Conservation (phyloP, 2,113 vertebrate genomes). For the Ailurus styani region DNA sequence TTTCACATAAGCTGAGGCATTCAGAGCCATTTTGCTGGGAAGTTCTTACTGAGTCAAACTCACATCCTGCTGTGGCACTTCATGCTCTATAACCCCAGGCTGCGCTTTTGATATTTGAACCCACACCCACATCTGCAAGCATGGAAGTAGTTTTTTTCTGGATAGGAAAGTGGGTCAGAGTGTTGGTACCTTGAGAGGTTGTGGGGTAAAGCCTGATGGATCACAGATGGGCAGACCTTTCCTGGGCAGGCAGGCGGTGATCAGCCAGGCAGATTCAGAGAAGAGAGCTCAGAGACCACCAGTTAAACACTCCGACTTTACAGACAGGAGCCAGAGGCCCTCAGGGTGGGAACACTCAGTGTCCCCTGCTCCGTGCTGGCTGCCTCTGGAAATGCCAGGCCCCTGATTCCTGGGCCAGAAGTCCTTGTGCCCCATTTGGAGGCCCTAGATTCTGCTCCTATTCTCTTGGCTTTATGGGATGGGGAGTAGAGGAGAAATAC, state of each 20-base stretch:
- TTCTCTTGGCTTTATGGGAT: not conserved
- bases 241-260: too few relatives aligned
- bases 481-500: not conserved
- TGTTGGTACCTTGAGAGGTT: too few relatives aligned
- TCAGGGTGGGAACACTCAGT: not conserved
- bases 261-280: too few relatives aligned
- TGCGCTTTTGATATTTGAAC: not conserved
- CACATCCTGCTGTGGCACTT: not conserved
- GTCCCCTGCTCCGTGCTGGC: not conserved
- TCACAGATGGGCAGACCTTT: too few relatives aligned
- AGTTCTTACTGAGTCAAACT: conserved; percentile 5
- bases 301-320: not conserved
- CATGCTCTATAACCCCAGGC: too few relatives aligned
- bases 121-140: not conserved
- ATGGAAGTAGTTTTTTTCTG: not conserved
- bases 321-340: not conserved
- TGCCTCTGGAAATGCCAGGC: not conserved
- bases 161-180: not conserved
- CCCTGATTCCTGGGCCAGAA: not conserved
- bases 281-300: not conserved
- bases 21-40: not conserved
- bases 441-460: not conserved
- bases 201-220: too few relatives aligned
- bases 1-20: not conserved
- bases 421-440: not conserved